These are phyloP conservation scores for Scomber colias DNA, from an alignment of 2,113 vertebrate species.

Conservation along the genomic window DNA sequence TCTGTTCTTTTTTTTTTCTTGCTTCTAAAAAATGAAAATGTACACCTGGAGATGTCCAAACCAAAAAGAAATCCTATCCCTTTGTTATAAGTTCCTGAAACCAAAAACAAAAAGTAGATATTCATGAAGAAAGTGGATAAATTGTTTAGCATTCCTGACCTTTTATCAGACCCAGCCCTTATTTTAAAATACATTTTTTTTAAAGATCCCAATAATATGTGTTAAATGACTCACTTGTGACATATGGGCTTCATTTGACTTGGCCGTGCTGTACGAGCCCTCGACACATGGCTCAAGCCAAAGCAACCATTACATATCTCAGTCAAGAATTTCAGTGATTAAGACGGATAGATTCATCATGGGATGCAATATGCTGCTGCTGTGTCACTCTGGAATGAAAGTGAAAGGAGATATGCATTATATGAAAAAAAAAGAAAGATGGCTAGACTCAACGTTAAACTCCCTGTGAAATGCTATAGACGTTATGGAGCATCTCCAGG, in stretches of 20 bases:
- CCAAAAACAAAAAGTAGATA: neutral
- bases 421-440: constrained; percentile 15
- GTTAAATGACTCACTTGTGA: constrained; percentile 33
- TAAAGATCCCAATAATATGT: neutral
- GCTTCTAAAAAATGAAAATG: neutral
- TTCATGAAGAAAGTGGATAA: constrained; percentile 18
- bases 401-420: constrained; percentile 14
- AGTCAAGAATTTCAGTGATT: constrained; percentile 32
- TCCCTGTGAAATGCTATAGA: constrained; percentile 27
- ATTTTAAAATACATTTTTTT: neutral
- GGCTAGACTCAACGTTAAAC: constrained; percentile 21
- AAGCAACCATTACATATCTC: constrained; percentile 41
- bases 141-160: constrained; percentile 24
- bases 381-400: constrained; percentile 22
- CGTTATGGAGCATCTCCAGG: constrained; percentile 23
- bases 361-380: neutral
- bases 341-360: constrained; percentile 19
- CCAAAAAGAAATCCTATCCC: no score
- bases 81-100: neutral
- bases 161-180: constrained; percentile 1
- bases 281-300: constrained; percentile 24
- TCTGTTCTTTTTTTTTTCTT: neutral
- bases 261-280: constrained; percentile 5
- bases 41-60: no score
- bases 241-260: constrained; percentile 47